Base-by-base conservation (phyloP, 1,140 invertebrate genomes). In the Sycobia sp. region DNA sequence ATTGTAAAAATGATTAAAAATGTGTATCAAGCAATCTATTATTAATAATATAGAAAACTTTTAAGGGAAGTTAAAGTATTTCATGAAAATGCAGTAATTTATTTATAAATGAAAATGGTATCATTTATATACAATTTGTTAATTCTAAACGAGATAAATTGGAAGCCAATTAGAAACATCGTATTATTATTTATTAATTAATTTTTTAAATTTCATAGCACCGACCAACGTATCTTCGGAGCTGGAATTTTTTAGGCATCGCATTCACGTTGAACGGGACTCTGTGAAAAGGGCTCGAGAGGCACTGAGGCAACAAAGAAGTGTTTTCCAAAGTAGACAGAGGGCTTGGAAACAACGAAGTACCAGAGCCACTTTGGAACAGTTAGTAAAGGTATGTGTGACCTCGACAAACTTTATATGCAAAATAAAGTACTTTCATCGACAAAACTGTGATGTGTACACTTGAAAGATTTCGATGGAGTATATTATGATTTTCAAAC, bases 191-290 rank as follows among this genome's bases (percentile, higher is more conserved):
- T n/a, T n/a, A n/a, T n/a, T n/a, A n/a, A n/a, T n/a, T n/a, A n/a
- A n/a, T n/a, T n/a, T n/a, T n/a, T n/a, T n/a, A n/a, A 57, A 41
- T 57, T 13, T 73, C 74, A 51, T 63, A 82, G 80, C 78, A 27
- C 75, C 77, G 38, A 74, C 73, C 38, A 80, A 79, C 60, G 74
- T 74, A 23, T 80, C 79, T 50, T 89, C 90, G 4, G 91, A 92
- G 69, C 73, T 92, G 64, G 90, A 91, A 71, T 92, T 92, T 79
- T 91, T 92, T 67, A 84, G 89, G 43, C 90, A 92, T 71, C 85
- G 90, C 41, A 90, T 91, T 16, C 86, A 91, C 57, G 82, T 91
- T 18, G 91, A 92, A 71, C 80, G 90, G 8, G 90, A 91, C 70
- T 90, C 89, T 0, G 89, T 91, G 67, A 85, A 89, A 44, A 82